These are phyloP conservation scores for Nebria ingens DNA, from an alignment of 1,140 invertebrate genomes.

Conservation along the genomic window DNA sequence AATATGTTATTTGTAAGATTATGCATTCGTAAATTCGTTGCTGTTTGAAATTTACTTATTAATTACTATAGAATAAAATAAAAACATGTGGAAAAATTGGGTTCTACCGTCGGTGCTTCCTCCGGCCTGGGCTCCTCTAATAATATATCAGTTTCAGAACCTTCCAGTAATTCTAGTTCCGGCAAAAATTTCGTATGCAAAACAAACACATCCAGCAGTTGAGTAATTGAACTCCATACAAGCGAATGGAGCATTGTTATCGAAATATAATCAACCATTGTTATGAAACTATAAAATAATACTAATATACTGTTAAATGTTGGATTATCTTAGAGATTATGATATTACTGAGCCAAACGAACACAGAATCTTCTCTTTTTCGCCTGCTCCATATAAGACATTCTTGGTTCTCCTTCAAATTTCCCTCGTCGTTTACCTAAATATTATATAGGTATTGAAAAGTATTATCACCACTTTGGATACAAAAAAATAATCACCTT, in stretches of 20 bases:
- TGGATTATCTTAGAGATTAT: background rate
- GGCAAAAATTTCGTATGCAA: conserved; percentile 49
- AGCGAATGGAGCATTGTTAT: conserved; percentile 56
- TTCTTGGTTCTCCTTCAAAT: conserved; percentile 37
- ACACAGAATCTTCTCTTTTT: conserved; percentile 67
- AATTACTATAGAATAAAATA: conserved; percentile 1
- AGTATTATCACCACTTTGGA: background rate
- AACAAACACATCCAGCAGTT: conserved; percentile 46
- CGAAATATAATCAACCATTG: conserved; percentile 61
- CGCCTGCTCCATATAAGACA: conserved; percentile 74
- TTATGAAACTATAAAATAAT: conserved; percentile 53
- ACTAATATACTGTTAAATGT: background rate
- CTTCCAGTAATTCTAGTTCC: conserved; percentile 26
- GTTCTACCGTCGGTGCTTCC: conserved; percentile 9
- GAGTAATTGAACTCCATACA: conserved; percentile 51
- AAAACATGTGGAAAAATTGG: background rate
- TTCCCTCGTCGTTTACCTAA: background rate
- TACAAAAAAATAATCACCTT: background rate
- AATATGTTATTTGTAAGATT: no score
- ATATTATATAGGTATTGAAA: conserved; percentile 6
- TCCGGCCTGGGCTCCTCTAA: background rate
- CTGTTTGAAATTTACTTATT: no score
- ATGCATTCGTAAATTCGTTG: no score
- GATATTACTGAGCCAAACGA: conserved; percentile 51
- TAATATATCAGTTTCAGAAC: conserved; percentile 15